These are phyloP conservation scores for Muschampia plurimacula DNA, from an alignment of 2,888 invertebrate genomes.

Conservation along the genomic window DNA sequence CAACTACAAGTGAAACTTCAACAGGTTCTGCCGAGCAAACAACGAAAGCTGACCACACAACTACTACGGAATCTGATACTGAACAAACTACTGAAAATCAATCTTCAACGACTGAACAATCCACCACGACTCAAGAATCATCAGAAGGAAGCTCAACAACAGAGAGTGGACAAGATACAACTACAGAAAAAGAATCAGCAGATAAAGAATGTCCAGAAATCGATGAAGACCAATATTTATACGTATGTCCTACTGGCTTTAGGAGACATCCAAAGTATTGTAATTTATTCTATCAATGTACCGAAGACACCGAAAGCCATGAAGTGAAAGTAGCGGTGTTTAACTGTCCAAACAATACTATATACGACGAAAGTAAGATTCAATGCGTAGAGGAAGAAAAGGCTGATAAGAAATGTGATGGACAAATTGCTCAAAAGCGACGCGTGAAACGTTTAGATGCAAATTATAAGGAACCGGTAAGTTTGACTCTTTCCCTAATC, in stretches of 20 bases:
- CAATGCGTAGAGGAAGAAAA: constrained; percentile 89
- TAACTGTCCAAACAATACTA: constrained; percentile 91
- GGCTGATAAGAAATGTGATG: constrained; percentile 84
- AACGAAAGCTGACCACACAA: constrained; percentile 53
- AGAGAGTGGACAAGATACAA: constrained; percentile 47
- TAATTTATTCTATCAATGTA: constrained; percentile 94
- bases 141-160: constrained; percentile 50
- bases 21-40: constrained; percentile 46
- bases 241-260: constrained; percentile 94
- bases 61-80: constrained; percentile 52
- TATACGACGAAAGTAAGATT: constrained; percentile 90
- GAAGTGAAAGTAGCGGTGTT: constrained; percentile 91
- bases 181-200: constrained; percentile 54
- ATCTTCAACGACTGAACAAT: constrained; percentile 51
- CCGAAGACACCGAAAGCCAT: constrained; percentile 86
- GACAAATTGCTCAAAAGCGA: constrained; percentile 82
- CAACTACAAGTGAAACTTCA: constrained; percentile 46
- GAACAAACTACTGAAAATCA: constrained; percentile 48
- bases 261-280: constrained; percentile 93
- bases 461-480: constrained; percentile 86
- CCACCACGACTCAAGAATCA: constrained; percentile 44
- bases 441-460: constrained; percentile 83
- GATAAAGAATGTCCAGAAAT: constrained; percentile 82
- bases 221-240: constrained; percentile 89
- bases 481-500: constrained; percentile 41